Percentiles rank a stretch among this genome's conserved stretches.
Conservation (phyloP, 1,140 invertebrate genomes). For the Magallana gigas region DNA sequence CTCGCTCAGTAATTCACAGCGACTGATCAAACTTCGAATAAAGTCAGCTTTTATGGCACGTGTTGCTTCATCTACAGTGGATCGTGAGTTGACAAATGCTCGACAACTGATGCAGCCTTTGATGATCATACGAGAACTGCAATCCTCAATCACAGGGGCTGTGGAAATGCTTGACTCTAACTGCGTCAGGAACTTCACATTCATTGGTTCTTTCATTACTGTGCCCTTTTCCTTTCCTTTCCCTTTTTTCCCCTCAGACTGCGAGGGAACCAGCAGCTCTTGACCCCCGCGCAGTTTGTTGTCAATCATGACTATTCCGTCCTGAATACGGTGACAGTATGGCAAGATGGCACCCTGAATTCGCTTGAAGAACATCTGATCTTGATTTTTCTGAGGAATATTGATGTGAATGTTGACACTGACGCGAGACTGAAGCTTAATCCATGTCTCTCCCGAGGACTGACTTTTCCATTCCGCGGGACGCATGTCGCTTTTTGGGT, state of each 20-base stretch:
- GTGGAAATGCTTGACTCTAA: conserved; percentile 18
- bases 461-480: conserved; percentile 77
- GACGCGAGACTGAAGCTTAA: conserved; percentile 85
- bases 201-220: conserved; percentile 49
- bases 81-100: conserved; percentile 86
- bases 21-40: conserved; percentile 86
- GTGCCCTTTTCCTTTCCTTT: conserved; percentile 58
- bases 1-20: conserved; percentile 92
- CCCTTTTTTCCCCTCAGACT: conserved; percentile 79
- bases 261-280: conserved; percentile 54
- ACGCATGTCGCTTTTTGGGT: conserved; percentile 65
- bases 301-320: conserved; percentile 57
- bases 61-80: conserved; percentile 84
- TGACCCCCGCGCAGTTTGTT: conserved; percentile 53
- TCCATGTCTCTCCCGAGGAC: conserved; percentile 80
- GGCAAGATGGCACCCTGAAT: conserved; percentile 84
- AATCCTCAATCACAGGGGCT: conserved; percentile 64
- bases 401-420: conserved; percentile 85
- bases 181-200: conserved; percentile 74
- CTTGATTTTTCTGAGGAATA: conserved; percentile 82
- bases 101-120: conserved; percentile 85
- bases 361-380: conserved; percentile 84
- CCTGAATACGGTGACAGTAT: conserved; percentile 81
- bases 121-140: conserved; percentile 81
- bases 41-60: conserved; percentile 88